Conservation (phyloP, 2,797 vertebrate genomes). For the Lagocephalus sceleratus region DNA sequence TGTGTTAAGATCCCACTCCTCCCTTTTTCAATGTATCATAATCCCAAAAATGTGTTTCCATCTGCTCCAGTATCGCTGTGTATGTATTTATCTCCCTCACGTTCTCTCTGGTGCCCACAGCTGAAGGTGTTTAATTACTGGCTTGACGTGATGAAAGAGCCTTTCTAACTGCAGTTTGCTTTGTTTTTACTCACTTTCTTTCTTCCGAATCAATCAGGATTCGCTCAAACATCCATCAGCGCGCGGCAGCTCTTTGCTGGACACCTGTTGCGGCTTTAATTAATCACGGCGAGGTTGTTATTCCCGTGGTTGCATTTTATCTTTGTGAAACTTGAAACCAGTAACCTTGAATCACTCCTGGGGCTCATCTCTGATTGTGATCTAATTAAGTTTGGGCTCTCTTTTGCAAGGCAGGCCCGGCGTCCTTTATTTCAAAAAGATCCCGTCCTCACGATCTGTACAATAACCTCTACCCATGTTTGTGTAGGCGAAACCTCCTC, state of each 20-base stretch:
- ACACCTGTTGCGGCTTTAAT: conserved; percentile 60
- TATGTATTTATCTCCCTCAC: conserved; percentile 5
- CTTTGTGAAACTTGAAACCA: conserved; percentile 25
- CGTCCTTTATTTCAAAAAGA: conserved; percentile 18
- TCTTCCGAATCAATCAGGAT: conserved; percentile 20
- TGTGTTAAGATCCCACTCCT: conserved; percentile 39
- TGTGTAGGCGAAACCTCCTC: conserved; percentile 45
- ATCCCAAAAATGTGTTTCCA: conserved; percentile 34
- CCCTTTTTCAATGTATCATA: conserved; percentile 30
- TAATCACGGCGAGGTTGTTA: conserved; percentile 41
- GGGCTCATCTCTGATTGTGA: conserved; percentile 34
- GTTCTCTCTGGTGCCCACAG: conserved; percentile 18
- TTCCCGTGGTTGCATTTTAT: conserved; percentile 12
- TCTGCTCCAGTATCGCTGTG: conserved; percentile 27
- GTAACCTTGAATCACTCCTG: conserved; percentile 21
- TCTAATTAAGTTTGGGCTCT: not conserved
- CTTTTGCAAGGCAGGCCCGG: conserved; percentile 28
- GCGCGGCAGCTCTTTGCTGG: conserved; percentile 31
- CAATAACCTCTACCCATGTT: conserved; percentile 36
- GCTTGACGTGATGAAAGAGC: conserved; percentile 28
- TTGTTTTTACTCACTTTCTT: conserved; percentile 1
- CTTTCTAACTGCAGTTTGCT: conserved; percentile 4
- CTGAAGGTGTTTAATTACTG: conserved; percentile 43
- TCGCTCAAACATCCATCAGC: conserved; percentile 37
- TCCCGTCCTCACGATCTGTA: conserved; percentile 41